phyloP scores from a whole-genome alignment of 2,888 invertebrate species.

The Ornithoptera alexandrae region DNA sequence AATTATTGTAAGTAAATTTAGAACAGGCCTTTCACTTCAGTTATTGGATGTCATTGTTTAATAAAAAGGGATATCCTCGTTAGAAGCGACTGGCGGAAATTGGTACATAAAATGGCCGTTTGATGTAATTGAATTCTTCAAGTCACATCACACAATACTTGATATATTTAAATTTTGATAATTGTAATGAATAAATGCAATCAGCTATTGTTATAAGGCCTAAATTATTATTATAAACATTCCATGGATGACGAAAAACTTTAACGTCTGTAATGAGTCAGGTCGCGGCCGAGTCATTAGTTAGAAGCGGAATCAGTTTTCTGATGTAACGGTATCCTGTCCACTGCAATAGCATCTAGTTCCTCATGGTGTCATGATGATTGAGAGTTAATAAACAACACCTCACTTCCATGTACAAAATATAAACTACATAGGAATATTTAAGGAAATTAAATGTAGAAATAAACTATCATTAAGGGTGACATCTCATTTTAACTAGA shows the following conservation, averaged over 20 bases:
- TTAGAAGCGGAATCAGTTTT: not conserved
- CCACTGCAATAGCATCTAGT: conserved; percentile 5
- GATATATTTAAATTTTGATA: not conserved
- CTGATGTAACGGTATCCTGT: conserved; percentile 15
- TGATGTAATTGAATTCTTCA: not conserved
- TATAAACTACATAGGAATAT: too few relatives aligned
- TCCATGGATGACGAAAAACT: not conserved
- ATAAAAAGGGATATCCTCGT: conserved; percentile 25
- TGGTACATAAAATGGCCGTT: conserved; percentile 5
- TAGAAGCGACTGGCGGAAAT: conserved; percentile 11
- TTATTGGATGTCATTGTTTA: conserved; percentile 17
- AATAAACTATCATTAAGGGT: too few relatives aligned
- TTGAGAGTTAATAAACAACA: not conserved
- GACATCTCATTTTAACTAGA: too few relatives aligned
- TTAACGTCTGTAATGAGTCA: conserved; percentile 1
- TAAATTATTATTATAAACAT: not conserved
- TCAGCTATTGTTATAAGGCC: not conserved
- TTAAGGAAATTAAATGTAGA: too few relatives aligned
- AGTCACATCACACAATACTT: not conserved
- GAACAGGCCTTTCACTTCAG: conserved; percentile 8
- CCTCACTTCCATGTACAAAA: too few relatives aligned
- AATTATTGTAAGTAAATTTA: conserved; percentile 1
- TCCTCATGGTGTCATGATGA: not conserved
- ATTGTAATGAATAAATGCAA: not conserved
- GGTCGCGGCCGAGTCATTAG: not conserved